Percentiles rank a stretch among this genome's conserved stretches.
These are phyloP conservation scores for Lochmaea crataegi DNA, from an alignment of 2,888 invertebrate genomes.

Conservation along the genomic window DNA sequence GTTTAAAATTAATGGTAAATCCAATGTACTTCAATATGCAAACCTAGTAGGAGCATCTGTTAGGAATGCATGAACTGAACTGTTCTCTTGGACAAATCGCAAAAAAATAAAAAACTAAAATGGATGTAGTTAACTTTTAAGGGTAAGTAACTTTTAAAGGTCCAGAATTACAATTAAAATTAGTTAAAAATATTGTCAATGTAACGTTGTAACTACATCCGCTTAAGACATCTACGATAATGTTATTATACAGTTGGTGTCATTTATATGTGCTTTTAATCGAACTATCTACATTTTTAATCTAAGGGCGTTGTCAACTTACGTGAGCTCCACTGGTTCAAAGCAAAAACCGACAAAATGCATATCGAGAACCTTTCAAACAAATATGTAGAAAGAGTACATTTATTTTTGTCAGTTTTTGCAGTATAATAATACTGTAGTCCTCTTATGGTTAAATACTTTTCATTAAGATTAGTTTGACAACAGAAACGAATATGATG, in stretches of 20 bases:
- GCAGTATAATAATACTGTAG: neutral
- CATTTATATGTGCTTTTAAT: conserved; percentile 8
- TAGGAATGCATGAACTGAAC: conserved; percentile 8
- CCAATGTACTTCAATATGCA: conserved; percentile 7
- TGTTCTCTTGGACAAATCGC: conserved; percentile 4
- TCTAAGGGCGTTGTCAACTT: conserved; percentile 7
- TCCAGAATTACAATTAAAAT: neutral
- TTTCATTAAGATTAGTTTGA: neutral
- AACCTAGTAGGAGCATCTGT: conserved; percentile 3
- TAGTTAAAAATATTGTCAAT: conserved; percentile 5
- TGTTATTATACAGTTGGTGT: conserved; percentile 5
- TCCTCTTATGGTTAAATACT: neutral
- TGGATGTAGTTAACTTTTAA: conserved; percentile 8
- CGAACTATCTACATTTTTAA: conserved; percentile 3
- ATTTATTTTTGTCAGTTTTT: neutral
- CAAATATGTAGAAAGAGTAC: neutral
- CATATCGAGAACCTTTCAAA: neutral
- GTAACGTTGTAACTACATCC: conserved; percentile 8
- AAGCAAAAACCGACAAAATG: conserved; percentile 5
- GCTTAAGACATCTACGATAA: conserved; percentile 3
- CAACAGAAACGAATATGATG: neutral
- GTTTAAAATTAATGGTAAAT: conserved; percentile 3
- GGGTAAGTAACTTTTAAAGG: conserved; percentile 8
- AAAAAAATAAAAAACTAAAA: conserved; percentile 7
- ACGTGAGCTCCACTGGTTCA: neutral